Conservation (phyloP, 2,888 invertebrate species). For the Brenthis hecate region DNA sequence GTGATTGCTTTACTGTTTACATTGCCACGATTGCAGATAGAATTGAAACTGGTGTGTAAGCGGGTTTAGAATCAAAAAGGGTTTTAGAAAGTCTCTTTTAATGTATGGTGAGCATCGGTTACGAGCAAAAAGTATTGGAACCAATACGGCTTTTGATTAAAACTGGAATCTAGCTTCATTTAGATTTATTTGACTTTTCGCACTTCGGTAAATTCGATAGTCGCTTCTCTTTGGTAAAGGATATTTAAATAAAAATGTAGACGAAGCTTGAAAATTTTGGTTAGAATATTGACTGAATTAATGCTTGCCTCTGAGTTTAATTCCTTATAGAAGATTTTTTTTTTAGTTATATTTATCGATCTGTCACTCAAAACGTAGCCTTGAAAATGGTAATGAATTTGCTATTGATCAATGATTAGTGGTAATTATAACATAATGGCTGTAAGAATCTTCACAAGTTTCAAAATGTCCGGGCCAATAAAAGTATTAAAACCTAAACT, state of each 20-base stretch:
- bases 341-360: too few relatives aligned
- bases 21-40: conserved; percentile 46
- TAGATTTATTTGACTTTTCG: conserved; percentile 20
- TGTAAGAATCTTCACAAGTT: too few relatives aligned
- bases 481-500: too few relatives aligned
- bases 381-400: too few relatives aligned
- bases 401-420: too few relatives aligned
- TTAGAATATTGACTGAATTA: too few relatives aligned
- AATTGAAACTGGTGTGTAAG: conserved; percentile 34
- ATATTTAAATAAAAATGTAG: not conserved
- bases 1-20: conserved; percentile 69
- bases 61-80: conserved; percentile 36
- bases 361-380: too few relatives aligned
- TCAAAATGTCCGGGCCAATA: too few relatives aligned
- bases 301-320: too few relatives aligned
- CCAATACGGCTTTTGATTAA: conserved; percentile 31
- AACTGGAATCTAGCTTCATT: conserved; percentile 25
- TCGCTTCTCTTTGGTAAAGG: conserved; percentile 1
- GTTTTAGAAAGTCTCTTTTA: conserved; percentile 33
- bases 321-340: too few relatives aligned
- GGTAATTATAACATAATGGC: too few relatives aligned
- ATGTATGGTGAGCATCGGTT: conserved; percentile 29
- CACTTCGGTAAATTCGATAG: conserved; percentile 14
- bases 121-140: conserved; percentile 29
- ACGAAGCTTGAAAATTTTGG: too few relatives aligned